Conservation (phyloP, 2,797 vertebrate species). For the Iguana delicatissima region DNA sequence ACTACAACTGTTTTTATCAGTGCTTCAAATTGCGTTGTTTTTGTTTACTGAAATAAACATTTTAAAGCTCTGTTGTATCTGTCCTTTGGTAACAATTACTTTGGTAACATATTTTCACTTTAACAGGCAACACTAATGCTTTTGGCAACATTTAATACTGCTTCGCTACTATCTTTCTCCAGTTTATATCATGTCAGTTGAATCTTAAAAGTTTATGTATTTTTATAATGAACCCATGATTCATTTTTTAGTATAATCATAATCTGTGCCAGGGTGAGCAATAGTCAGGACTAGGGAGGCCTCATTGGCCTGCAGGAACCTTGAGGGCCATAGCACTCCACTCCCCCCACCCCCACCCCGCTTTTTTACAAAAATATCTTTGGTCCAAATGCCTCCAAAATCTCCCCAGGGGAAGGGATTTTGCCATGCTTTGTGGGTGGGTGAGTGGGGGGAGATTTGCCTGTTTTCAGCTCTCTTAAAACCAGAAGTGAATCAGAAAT, state of each 20-base stretch:
- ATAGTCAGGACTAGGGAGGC: no score
- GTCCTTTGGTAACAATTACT: slow-evolving; percentile 31
- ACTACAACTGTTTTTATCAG: slow-evolving; percentile 7
- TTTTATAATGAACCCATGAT: not conserved
- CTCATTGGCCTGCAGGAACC: no score
- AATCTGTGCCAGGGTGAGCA: no score
- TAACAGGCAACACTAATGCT: not conserved
- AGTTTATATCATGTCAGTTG: not conserved
- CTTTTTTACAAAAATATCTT: no score
- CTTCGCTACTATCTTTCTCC: not conserved
- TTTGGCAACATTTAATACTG: not conserved
- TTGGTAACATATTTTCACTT: not conserved
- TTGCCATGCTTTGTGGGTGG: no score
- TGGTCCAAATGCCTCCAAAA: no score
- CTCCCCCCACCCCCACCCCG: no score
- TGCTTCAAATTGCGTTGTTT: not conserved
- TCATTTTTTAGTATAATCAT: not conserved
- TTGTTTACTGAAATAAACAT: not conserved
- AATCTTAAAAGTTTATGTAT: not conserved
- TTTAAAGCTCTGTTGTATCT: not conserved
- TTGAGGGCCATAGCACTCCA: no score
- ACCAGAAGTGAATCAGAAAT: no score
- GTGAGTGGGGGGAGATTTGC: no score
- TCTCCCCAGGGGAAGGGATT: no score
- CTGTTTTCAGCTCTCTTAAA: no score